Conservation (phyloP, 2,797 vertebrate species). For the Thamnophis elegans region DNA sequence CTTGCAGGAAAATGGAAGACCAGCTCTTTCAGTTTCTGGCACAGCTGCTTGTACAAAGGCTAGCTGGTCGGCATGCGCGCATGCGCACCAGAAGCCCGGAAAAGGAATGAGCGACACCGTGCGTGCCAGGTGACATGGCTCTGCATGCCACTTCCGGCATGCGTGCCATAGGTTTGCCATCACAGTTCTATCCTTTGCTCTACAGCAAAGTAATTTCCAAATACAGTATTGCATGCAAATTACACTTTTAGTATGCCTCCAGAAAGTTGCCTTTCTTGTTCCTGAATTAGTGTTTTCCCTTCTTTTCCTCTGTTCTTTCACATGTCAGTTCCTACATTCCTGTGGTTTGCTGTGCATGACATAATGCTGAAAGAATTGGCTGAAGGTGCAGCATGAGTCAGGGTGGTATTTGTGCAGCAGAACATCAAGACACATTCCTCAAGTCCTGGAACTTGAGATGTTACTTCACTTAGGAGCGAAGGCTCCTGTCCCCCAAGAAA, state of each 20-base stretch:
- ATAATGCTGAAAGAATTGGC: constrained; percentile 7
- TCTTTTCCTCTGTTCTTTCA: not conserved
- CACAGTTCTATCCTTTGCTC: too few species aligned
- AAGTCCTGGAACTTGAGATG: not conserved
- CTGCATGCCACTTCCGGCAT: too few species aligned
- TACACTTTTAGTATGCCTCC: not conserved
- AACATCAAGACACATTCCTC: not conserved
- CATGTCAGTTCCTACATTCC: not conserved
- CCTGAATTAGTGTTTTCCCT: not conserved
- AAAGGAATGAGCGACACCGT: too few species aligned
- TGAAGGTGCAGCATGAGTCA: not conserved
- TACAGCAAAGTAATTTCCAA: not conserved
- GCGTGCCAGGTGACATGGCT: too few species aligned
- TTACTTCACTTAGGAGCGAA: not conserved
- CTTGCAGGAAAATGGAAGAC: too few species aligned
- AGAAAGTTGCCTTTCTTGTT: not conserved
- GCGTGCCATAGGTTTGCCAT: too few species aligned
- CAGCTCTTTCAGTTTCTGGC: too few species aligned
- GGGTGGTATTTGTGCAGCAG: not conserved
- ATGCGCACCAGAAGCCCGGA: too few species aligned
- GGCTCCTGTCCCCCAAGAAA: not conserved
- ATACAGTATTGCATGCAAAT: not conserved
- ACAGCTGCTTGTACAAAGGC: too few species aligned
- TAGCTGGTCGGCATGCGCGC: too few species aligned
- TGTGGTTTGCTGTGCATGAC: not conserved